These are phyloP conservation scores for Oryctolagus cuniculus DNA, from an alignment of 2,113 vertebrate species.

Conservation along the genomic window DNA sequence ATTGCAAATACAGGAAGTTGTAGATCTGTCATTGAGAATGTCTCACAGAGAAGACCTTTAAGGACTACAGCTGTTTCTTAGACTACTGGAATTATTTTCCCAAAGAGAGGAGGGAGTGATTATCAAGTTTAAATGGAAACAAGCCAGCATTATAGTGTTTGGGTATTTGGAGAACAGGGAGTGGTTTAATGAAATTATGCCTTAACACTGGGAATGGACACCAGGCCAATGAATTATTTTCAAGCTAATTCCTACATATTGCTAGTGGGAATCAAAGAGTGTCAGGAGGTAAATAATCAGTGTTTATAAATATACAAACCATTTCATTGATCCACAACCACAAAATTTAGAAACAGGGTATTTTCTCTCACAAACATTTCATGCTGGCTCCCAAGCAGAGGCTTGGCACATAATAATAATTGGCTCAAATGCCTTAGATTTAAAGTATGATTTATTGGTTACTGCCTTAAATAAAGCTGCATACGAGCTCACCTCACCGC, in stretches of 20 bases:
- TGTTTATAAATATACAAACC: conserved; percentile 18
- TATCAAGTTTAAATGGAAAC: neutral
- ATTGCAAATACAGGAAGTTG: neutral
- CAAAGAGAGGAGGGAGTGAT: conserved; percentile 6
- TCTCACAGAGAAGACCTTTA: conserved; percentile 39
- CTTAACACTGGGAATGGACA: neutral
- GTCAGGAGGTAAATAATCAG: neutral
- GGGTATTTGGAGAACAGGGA: neutral
- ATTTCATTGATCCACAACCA: conserved; percentile 4
- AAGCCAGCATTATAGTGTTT: neutral
- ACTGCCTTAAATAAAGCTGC: neutral
- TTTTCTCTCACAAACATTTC: conserved; percentile 16
- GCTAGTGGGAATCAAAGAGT: neutral
- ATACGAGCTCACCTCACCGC: neutral
- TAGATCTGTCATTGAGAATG: conserved; percentile 8
- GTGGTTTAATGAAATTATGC: neutral
- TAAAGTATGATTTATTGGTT: neutral
- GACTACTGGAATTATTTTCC: conserved; percentile 61
- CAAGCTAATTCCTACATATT: conserved; percentile 16
- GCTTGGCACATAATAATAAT: neutral
- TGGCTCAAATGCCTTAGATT: conserved; percentile 36
- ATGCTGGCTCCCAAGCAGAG: neutral
- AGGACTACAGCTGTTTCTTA: neutral
- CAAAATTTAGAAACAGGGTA: conserved; percentile 26
- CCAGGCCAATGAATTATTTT: neutral